Conservation (phyloP, 2,888 invertebrate genomes). For the Gandaritis pyraliata region DNA sequence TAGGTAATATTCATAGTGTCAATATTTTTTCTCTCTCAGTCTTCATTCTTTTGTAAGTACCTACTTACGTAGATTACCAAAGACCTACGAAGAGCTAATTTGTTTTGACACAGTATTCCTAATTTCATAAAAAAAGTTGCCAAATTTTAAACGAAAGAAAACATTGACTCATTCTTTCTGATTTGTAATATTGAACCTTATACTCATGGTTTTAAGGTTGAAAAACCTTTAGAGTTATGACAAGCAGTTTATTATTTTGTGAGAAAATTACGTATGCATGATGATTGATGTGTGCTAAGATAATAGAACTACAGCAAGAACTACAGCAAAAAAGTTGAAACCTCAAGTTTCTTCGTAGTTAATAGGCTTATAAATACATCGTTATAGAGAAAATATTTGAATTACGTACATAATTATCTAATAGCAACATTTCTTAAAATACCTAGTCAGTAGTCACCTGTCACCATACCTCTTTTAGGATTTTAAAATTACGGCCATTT, state of each 20-base stretch:
- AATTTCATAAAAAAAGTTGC: slow-evolving; percentile 16
- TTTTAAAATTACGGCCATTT: too few relatives aligned
- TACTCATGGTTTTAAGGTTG: background rate
- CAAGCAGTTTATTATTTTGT: background rate
- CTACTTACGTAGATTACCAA: background rate
- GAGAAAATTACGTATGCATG: slow-evolving; percentile 6
- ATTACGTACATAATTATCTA: background rate
- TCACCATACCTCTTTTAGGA: too few relatives aligned
- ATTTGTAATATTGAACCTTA: slow-evolving; percentile 3
- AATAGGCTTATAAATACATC: slow-evolving; percentile 11
- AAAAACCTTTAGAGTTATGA: background rate
- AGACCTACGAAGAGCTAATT: slow-evolving; percentile 10
- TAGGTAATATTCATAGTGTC: too few relatives aligned
- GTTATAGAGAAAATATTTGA: slow-evolving; percentile 13
- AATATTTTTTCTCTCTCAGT: too few relatives aligned
- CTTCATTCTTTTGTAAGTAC: too few relatives aligned
- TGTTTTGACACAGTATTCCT: slow-evolving; percentile 16
- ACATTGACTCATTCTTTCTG: slow-evolving; percentile 11
- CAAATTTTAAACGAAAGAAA: slow-evolving; percentile 4
- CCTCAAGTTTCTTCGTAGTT: background rate
- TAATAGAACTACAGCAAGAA: background rate
- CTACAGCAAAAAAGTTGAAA: slow-evolving; percentile 11
- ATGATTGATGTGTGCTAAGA: slow-evolving; percentile 24
- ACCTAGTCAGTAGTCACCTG: too few relatives aligned
- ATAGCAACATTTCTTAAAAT: too few relatives aligned